Evolutionary conservation across 2,113 vertebrate genomes (phyloP).

Genomic region (Gopherus flavomarginatus): DNA sequence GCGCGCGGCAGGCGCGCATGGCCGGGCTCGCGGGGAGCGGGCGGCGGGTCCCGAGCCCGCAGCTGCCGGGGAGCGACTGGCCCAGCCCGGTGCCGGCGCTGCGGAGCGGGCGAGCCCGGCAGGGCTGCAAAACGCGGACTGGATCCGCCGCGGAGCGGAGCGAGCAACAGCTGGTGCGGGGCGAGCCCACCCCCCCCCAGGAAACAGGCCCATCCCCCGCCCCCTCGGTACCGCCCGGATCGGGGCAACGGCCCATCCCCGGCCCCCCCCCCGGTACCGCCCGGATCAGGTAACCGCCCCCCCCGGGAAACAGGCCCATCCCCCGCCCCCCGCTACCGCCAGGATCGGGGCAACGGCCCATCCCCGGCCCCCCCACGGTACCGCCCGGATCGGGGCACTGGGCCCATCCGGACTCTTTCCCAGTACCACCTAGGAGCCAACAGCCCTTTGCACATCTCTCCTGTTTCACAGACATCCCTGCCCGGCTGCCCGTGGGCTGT

Average conservation of each 20-base stretch:
- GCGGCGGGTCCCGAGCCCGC: slow-evolving; percentile 1
- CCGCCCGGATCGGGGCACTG: background rate
- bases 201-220: background rate
- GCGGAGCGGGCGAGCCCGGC: background rate
- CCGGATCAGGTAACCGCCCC: background rate
- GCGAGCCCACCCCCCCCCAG: slow-evolving; percentile 16
- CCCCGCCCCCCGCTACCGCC: no score
- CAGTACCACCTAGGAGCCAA: background rate
- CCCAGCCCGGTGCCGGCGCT: slow-evolving; percentile 20
- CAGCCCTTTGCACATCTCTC: background rate
- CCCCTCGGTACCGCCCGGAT: no score
- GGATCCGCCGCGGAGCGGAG: slow-evolving; percentile 60
- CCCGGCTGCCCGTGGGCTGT: no score
- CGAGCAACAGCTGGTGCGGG: slow-evolving; percentile 43
- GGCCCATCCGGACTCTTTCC: background rate
- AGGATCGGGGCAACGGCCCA: background rate
- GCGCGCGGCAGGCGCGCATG: background rate
- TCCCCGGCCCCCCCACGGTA: no score
- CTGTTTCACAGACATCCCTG: background rate
- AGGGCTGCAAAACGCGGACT: slow-evolving; percentile 73
- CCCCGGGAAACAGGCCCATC: no score
- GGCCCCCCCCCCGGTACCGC: background rate
- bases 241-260: background rate
- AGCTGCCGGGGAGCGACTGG: slow-evolving; percentile 17
- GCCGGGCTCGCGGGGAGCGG: background rate